Conservation (phyloP, 2,113 vertebrate species). For the Herpetotheres cachinnans region DNA sequence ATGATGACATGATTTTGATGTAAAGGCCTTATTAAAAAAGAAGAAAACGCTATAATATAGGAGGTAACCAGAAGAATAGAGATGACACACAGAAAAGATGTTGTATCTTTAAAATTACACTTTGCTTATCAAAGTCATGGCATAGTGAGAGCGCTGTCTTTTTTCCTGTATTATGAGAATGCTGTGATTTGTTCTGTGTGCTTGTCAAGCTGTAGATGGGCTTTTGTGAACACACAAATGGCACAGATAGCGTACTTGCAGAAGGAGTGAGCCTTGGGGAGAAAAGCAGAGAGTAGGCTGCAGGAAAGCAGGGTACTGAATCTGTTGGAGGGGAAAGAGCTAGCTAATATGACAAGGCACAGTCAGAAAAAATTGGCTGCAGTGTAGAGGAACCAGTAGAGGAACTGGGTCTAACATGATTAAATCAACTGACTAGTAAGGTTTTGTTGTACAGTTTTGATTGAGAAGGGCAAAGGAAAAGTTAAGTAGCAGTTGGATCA, state of each 20-base stretch:
- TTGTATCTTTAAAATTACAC: background rate
- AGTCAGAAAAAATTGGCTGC: background rate
- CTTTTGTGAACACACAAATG: background rate
- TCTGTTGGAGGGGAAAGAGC: background rate
- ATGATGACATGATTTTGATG: background rate
- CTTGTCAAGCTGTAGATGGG: background rate
- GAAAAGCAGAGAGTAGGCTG: background rate
- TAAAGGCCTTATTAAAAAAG: background rate
- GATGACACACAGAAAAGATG: background rate
- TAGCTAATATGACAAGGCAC: background rate
- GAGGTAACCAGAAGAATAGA: background rate
- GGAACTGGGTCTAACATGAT: background rate
- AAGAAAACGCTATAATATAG: background rate
- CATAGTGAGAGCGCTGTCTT: background rate
- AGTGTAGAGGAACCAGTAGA: background rate
- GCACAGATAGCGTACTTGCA: background rate
- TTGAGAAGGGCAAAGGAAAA: background rate
- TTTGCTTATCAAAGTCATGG: background rate
- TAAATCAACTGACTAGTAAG: background rate
- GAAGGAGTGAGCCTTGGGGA: background rate
- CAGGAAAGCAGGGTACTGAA: background rate
- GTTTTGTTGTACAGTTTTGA: background rate
- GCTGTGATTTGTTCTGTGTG: background rate
- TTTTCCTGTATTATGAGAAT: background rate
- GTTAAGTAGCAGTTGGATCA: background rate